These are phyloP conservation scores for Pseudochirops corinnae DNA, from an alignment of 2,797 vertebrate genomes.

Conservation along the genomic window DNA sequence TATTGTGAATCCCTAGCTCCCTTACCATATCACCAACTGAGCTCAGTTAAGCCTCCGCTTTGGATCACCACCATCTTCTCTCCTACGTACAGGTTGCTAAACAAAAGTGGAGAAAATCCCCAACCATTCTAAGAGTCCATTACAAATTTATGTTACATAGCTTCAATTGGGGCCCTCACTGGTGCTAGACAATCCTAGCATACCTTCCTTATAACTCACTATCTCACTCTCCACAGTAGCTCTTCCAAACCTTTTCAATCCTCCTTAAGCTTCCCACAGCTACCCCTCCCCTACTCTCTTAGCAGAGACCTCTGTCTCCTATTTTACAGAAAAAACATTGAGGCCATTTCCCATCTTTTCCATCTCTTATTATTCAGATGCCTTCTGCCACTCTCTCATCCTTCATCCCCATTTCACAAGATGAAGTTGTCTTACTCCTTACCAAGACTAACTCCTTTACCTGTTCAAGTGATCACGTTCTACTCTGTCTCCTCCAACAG, in stretches of 20 bases:
- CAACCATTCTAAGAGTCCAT: neutral
- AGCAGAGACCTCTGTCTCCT: neutral
- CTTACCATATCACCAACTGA: too few relatives aligned
- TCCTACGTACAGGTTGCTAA: neutral
- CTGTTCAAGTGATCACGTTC: neutral
- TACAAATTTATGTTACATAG: neutral
- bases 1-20: too few relatives aligned
- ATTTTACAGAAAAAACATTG: neutral
- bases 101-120: neutral
- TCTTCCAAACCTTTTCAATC: neutral
- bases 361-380: neutral
- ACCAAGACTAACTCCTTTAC: neutral
- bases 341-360: neutral
- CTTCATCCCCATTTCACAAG: constrained; percentile 16
- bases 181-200: neutral
- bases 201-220: neutral
- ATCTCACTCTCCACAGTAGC: neutral
- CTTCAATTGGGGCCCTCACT: neutral
- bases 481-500: neutral
- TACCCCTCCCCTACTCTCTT: neutral
- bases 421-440: constrained; percentile 9
- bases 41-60: neutral
- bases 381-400: neutral
- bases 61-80: neutral
- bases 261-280: neutral